Evolutionary conservation across 2,797 vertebrate genomes (phyloP), one percentile per base, ranked within the genome.

Genomic region (Amphiprion clarkii): DNA sequence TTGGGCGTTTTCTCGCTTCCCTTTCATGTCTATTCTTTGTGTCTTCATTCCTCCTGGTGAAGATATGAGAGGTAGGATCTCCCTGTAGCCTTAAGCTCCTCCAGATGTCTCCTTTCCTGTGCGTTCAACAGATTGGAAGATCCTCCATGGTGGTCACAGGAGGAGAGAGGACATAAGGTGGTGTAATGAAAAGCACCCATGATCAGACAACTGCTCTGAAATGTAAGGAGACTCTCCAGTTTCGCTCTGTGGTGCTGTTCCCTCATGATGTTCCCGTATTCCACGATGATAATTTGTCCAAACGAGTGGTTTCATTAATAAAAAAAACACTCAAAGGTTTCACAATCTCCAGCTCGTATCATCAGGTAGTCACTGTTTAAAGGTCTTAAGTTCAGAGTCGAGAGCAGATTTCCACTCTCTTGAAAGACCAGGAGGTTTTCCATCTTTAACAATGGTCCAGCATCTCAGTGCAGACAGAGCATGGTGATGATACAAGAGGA

Each of bases 391-490:
- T 25, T 13, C n/a, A 33, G 14, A 52, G 48, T 46, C 31, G 17
- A 54, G 16, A 67, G 33, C 25, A 55, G 19, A 69, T 63, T 67
- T 67, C 14, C 19, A 64, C 16, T 9, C 3, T 42, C 55, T 48
- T 21, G 19, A 42, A 48, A 66, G 11, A 53, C 16, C 5, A 39
- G 40, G 9, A 59, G 33, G 9, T 49, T 76, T 77, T 54, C 56
- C 55, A 58, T 53, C 59, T 52, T 51, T 23, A 63, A 31, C 59
- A 73, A 71, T 62, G 52, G 69, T 86, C 72, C 71, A 46, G 52
- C 51, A 60, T 72, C 67, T 52, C 73, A 40, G 59, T 60, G 44
- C 8, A 67, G 16, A 70, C 48, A 54, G 31, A 3, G 7, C 36
- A 71, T 64, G 55, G 36, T 46, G 67, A 74, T 76, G 58, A 44